Evolutionary conservation across 2,888 invertebrate genomes (phyloP).

Genomic region (Pediacus dermestoides): DNA sequence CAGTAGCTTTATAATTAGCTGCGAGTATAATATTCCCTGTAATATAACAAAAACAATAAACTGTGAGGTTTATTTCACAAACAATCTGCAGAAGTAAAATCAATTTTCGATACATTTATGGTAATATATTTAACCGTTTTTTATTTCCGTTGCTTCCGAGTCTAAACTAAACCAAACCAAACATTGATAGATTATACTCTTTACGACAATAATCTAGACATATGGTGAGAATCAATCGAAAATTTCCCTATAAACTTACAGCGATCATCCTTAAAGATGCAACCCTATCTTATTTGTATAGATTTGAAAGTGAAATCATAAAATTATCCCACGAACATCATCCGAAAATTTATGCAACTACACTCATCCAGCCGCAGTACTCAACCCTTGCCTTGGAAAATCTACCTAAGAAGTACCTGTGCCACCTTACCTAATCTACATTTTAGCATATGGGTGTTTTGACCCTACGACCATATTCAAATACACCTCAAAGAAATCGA

Average conservation of each 20-base stretch:
- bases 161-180: no score
- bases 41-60: no score
- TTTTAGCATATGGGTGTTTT: conserved; percentile 46
- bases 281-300: conserved; percentile 39
- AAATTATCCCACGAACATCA: conserved; percentile 49
- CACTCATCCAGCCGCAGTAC: conserved; percentile 32
- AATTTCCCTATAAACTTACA: conserved; percentile 16
- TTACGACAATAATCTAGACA: conserved; percentile 22
- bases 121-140: no score
- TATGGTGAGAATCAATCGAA: conserved; percentile 34
- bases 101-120: no score
- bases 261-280: conserved; percentile 35
- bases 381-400: not conserved
- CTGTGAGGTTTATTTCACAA: no score
- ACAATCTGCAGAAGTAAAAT: no score
- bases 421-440: conserved; percentile 45
- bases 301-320: conserved; percentile 34
- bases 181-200: no score
- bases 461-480: conserved; percentile 48
- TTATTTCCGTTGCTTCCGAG: no score
- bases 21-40: no score
- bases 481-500: conserved; percentile 48
- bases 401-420: conserved; percentile 25
- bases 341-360: conserved; percentile 41
- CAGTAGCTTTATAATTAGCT: no score